Conservation (phyloP, 1,140 invertebrate genomes). For the Caenorhabditis inopinata region DNA sequence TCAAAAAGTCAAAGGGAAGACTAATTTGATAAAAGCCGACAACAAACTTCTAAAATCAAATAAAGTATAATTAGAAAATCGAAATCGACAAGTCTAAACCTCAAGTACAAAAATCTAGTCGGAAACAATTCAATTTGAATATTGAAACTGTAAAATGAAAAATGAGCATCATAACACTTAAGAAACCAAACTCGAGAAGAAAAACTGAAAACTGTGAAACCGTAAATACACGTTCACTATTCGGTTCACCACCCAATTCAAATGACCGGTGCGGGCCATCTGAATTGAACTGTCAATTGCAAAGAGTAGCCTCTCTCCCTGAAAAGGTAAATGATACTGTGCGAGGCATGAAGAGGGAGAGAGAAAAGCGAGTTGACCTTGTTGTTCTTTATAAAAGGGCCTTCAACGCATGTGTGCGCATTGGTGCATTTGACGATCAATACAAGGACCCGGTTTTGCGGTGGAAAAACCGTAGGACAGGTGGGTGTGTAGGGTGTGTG, state of each 20-base stretch:
- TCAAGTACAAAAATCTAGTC: no score
- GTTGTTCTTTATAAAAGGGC: conserved; percentile 28
- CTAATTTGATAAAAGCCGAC: no score
- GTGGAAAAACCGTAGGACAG: not conserved
- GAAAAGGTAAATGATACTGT: not conserved
- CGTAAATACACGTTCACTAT: not conserved
- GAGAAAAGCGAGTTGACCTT: not conserved
- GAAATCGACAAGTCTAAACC: no score
- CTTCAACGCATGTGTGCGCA: not conserved
- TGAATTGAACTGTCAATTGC: conserved; percentile 2
- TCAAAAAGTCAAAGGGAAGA: no score
- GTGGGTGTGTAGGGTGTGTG: not conserved
- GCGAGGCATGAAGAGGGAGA: not conserved
- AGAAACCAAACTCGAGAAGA: no score
- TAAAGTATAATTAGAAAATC: no score
- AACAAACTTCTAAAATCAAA: no score
- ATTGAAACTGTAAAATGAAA: no score
- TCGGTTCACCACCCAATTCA: not conserved
- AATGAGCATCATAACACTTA: no score
- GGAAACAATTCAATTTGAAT: no score
- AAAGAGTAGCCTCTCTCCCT: not conserved
- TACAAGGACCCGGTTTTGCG: no score
- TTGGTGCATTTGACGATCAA: conserved; percentile 34
- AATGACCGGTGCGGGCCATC: not conserved
- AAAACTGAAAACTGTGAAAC: no score